These are phyloP conservation scores for Rhopalosiphum padi DNA, from an alignment of 1,140 invertebrate species.

Conservation along the genomic window DNA sequence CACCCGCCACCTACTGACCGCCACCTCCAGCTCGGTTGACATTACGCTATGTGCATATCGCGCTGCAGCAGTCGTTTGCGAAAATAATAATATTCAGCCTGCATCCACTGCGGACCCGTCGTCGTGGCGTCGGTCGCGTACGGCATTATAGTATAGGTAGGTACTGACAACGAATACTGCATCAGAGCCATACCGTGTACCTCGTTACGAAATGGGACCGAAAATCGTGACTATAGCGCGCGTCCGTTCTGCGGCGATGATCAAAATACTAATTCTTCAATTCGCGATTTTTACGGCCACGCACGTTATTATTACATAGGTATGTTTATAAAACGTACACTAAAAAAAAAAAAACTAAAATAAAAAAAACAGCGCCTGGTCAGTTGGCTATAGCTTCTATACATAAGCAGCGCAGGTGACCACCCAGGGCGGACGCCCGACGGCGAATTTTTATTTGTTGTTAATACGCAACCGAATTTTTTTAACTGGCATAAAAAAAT, in stretches of 20 bases:
- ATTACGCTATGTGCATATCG: not conserved
- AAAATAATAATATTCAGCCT: not conserved
- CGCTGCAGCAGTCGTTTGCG: not conserved
- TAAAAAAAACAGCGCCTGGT: not conserved
- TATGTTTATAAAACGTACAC: not conserved
- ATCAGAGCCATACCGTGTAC: not conserved
- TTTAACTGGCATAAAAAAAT: not conserved
- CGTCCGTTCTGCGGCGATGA: no score
- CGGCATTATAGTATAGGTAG: not conserved
- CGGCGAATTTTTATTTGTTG: constrained; percentile 50
- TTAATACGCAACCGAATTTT: constrained; percentile 31
- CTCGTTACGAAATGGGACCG: not conserved
- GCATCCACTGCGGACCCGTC: not conserved
- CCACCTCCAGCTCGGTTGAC: not conserved
- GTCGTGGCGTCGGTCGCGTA: not conserved
- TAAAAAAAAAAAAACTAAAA: not conserved
- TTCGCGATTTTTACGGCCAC: not conserved
- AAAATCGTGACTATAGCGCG: constrained; percentile 44
- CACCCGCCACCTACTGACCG: not conserved
- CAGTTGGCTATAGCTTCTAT: not conserved
- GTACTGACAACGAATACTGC: not conserved
- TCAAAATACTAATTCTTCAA: constrained; percentile 55
- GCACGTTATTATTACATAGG: not conserved
- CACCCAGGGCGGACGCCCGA: constrained; percentile 48
- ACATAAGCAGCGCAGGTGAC: constrained; percentile 23